A percentile compares a stretch with the other conserved stretches of the same genome.
These are phyloP conservation scores for Leucophenga varia DNA, from an alignment of 1,140 invertebrate genomes.

Conservation along the genomic window DNA sequence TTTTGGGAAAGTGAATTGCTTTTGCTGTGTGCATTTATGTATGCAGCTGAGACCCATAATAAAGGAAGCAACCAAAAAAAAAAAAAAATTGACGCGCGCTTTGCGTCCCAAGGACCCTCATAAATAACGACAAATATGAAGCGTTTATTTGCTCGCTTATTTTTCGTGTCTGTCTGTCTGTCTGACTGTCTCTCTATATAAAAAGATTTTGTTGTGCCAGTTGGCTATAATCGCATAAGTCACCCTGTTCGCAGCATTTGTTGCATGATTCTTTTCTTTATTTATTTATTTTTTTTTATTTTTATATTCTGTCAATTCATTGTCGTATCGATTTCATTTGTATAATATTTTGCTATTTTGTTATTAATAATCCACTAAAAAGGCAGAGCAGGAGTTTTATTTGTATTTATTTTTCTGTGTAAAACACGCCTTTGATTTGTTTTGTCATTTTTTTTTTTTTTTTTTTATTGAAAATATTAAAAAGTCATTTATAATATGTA, in stretches of 20 bases:
- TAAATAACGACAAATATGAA: constrained; percentile 56
- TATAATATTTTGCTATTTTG: constrained; percentile 10
- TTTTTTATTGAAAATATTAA: constrained; percentile 52
- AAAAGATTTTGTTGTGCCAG: too few species aligned
- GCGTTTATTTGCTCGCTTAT: constrained; percentile 56
- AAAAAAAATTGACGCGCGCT: too few species aligned
- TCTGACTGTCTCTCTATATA: too few species aligned
- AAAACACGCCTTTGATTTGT: constrained; percentile 8
- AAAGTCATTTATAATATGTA: constrained; percentile 49
- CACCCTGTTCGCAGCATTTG: constrained; percentile 51
- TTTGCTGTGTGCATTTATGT: too few species aligned
- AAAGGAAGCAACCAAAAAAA: neutral
- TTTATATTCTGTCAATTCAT: constrained; percentile 15
- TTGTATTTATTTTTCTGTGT: constrained; percentile 30
- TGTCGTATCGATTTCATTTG: constrained; percentile 13
- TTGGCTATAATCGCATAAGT: constrained; percentile 56
- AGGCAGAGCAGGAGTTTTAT: constrained; percentile 31
- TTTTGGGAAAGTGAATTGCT: neutral
- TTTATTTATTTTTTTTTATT: constrained; percentile 19
- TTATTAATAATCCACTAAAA: constrained; percentile 19
- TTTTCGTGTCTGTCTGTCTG: too few species aligned
- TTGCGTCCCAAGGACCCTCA: constrained; percentile 44
- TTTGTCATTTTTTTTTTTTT: constrained; percentile 5
- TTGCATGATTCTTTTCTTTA: constrained; percentile 52
- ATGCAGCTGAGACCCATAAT: constrained; percentile 31